Percentiles rank a stretch among this genome's conserved stretches.
These are phyloP conservation scores for Hippolais icterina DNA, from an alignment of 2,113 vertebrate genomes.

Conservation along the genomic window DNA sequence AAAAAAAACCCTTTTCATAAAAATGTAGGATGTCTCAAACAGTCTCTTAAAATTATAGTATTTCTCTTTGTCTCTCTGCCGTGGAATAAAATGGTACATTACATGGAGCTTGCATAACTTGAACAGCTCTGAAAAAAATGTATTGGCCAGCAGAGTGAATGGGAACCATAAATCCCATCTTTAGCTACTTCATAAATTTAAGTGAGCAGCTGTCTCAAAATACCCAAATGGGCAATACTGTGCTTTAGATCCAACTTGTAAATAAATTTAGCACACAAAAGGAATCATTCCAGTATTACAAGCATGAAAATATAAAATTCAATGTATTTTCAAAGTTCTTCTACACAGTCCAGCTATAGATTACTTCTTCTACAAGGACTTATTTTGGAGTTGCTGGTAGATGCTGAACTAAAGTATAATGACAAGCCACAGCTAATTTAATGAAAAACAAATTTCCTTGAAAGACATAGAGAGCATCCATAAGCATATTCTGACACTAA, in stretches of 20 bases:
- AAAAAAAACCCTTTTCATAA: background rate
- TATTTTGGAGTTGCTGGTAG: background rate
- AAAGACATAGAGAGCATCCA: background rate
- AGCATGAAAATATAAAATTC: background rate
- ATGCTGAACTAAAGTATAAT: background rate
- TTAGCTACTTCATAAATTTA: background rate
- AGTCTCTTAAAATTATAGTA: background rate
- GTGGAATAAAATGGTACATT: background rate
- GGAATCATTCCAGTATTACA: background rate
- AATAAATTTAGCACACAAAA: background rate
- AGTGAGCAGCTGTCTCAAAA: background rate
- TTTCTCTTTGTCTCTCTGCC: background rate
- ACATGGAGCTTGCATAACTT: background rate
- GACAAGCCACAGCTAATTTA: background rate
- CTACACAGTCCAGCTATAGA: background rate
- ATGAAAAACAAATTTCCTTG: background rate
- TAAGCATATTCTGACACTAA: background rate
- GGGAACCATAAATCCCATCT: background rate
- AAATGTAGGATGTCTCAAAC: background rate
- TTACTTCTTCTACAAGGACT: background rate
- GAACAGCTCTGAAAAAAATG: background rate
- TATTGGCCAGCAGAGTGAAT: background rate
- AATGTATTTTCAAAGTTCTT: background rate
- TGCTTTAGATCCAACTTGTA: background rate
- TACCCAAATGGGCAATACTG: background rate